Evolutionary conservation across 2,888 invertebrate genomes (phyloP).

Genomic region (Parapristionchus giblindavisi): DNA sequence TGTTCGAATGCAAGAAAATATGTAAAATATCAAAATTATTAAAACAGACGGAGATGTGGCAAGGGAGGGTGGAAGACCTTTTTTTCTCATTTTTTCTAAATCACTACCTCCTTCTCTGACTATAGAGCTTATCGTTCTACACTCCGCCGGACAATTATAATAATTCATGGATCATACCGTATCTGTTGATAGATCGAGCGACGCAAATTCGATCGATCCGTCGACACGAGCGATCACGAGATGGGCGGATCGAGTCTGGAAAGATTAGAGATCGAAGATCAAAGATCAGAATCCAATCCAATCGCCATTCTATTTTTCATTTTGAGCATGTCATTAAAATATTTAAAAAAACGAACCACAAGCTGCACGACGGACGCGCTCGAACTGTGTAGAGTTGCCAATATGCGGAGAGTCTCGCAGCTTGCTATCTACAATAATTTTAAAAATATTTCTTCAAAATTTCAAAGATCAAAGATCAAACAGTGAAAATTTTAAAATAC

Average conservation of each 20-base stretch:
- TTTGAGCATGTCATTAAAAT: background rate
- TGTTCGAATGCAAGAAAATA: no score
- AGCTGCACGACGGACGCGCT: conserved; percentile 1
- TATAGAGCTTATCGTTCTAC: no score
- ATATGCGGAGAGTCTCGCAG: conserved; percentile 18
- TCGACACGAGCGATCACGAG: conserved; percentile 58
- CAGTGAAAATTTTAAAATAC: background rate
- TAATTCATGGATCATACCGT: conserved; percentile 3
- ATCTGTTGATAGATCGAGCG: conserved; percentile 42
- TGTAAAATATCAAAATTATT: no score
- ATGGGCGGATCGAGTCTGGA: conserved; percentile 42
- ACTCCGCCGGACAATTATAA: no score
- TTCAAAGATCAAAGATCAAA: conserved; percentile 2
- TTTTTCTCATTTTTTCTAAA: no score
- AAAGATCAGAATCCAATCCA: background rate
- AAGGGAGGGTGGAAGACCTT: no score
- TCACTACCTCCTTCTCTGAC: no score
- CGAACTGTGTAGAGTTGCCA: conserved; percentile 8
- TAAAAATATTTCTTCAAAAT: background rate
- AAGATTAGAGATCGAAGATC: conserved; percentile 18
- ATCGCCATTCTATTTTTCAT: background rate
- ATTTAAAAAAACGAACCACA: conserved; percentile 10
- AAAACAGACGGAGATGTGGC: no score
- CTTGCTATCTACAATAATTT: conserved; percentile 24
- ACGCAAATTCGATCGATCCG: conserved; percentile 57